phyloP scores from a whole-genome alignment of 2,797 vertebrate genomes.

The Lophius americanus region DNA sequence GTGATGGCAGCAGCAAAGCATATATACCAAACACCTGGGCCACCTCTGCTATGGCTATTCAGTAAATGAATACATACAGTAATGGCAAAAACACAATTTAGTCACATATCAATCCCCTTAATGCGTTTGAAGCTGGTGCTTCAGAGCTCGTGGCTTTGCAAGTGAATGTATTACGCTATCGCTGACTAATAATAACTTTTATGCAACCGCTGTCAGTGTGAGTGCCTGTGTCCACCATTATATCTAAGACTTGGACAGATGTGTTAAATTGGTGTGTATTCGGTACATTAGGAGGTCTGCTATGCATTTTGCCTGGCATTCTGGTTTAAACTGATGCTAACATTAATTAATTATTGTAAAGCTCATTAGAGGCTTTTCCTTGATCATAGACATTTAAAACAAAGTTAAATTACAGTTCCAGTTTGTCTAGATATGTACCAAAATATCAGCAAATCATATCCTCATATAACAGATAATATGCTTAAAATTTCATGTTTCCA shows the following conservation, averaged over 20 bases:
- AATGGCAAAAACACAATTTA: constrained; percentile 52
- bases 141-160: constrained; percentile 47
- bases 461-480: background rate
- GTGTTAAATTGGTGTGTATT: constrained; percentile 47
- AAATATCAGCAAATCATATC: too few species aligned
- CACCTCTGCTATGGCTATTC: constrained; percentile 52
- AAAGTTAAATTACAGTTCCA: background rate
- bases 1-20: constrained; percentile 44
- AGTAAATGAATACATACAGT: constrained; percentile 62
- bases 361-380: constrained; percentile 5
- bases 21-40: constrained; percentile 63
- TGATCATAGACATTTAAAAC: background rate
- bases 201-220: constrained; percentile 32
- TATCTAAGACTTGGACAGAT: constrained; percentile 49
- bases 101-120: constrained; percentile 73
- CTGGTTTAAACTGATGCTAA: constrained; percentile 26
- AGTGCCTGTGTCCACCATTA: constrained; percentile 50
- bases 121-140: constrained; percentile 57
- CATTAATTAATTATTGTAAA: constrained; percentile 7
- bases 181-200: constrained; percentile 54
- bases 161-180: constrained; percentile 61
- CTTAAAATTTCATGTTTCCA: background rate
- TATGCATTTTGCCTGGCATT: constrained; percentile 33
- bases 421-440: too few species aligned
- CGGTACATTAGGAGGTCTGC: constrained; percentile 21